Evolutionary conservation across 2,797 vertebrate species (phyloP).

Genomic region (Sebastes itinus): DNA sequence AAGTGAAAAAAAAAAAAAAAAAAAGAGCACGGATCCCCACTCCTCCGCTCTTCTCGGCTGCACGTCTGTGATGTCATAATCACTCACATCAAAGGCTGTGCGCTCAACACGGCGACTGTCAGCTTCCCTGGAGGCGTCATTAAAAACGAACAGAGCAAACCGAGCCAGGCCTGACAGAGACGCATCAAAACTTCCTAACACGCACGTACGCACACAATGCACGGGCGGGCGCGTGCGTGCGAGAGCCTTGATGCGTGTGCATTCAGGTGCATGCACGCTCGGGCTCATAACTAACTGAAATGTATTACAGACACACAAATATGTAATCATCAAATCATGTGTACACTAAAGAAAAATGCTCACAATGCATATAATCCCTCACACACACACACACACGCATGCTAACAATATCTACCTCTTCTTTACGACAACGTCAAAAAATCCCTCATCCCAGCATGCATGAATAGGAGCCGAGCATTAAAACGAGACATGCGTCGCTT

Average conservation of each 20-base stretch:
- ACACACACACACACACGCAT: background rate
- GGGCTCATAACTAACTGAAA: background rate
- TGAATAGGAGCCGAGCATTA: conserved; percentile 13
- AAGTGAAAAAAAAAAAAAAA: conserved; percentile 46
- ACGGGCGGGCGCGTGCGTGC: background rate
- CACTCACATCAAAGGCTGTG: conserved; percentile 84
- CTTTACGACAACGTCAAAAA: conserved; percentile 30
- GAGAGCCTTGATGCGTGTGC: background rate
- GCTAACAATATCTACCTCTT: conserved; percentile 28
- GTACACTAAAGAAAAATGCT: conserved; percentile 24
- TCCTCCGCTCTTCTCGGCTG: conserved; percentile 80
- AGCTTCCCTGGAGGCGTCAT: conserved; percentile 87
- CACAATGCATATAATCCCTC: conserved; percentile 22
- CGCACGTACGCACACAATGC: conserved; percentile 27
- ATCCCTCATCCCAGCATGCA: conserved; percentile 17
- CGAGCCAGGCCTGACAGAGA: conserved; percentile 80
- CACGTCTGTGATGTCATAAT: conserved; percentile 87
- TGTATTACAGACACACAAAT: background rate
- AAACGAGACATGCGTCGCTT: conserved; percentile 25
- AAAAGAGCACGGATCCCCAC: conserved; percentile 72
- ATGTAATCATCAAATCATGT: conserved; percentile 34
- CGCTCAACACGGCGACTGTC: conserved; percentile 84
- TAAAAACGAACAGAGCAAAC: conserved; percentile 84
- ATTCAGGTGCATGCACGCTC: background rate
- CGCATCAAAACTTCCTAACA: conserved; percentile 76